Percentiles rank a stretch among this genome's conserved stretches.
Evolutionary conservation across 2,113 vertebrate species (phyloP).

Genomic region (Ameiurus melas): DNA sequence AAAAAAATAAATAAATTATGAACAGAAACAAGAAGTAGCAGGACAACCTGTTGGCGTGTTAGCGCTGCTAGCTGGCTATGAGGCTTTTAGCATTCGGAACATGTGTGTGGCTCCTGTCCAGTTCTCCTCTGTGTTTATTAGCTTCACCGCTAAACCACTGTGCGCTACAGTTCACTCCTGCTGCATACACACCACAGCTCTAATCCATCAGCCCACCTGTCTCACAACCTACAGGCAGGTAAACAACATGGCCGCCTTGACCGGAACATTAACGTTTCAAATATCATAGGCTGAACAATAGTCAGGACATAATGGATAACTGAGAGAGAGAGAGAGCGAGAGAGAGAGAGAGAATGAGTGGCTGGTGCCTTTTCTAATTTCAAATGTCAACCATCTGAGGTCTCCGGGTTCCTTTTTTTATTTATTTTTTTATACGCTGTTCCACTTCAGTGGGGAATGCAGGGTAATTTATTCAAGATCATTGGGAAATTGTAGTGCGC

Average conservation of each 20-base stretch:
- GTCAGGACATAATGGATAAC: conserved; percentile 1
- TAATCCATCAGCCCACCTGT: conserved; percentile 22
- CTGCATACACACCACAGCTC: neutral
- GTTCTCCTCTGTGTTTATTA: conserved; percentile 43
- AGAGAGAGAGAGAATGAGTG: conserved; percentile 3
- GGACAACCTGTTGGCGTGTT: neutral
- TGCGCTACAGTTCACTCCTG: neutral
- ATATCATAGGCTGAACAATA: conserved; percentile 51
- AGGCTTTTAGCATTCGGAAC: conserved; percentile 51
- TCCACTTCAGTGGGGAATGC: conserved; percentile 45
- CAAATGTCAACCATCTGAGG: conserved; percentile 75
- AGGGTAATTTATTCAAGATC: conserved; percentile 73
- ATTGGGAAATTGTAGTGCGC: conserved; percentile 66
- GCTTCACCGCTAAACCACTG: conserved; percentile 5
- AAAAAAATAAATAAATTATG: neutral
- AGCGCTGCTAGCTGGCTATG: conserved; percentile 19
- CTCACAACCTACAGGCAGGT: neutral
- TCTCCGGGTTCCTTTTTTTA: conserved; percentile 66
- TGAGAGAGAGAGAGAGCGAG: neutral
- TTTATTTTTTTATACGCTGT: conserved; percentile 15
- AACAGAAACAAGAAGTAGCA: too few species aligned
- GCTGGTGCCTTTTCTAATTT: conserved; percentile 49
- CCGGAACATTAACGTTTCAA: conserved; percentile 11
- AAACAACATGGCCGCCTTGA: conserved; percentile 4
- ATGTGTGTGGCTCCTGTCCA: conserved; percentile 44